Conservation (phyloP, 2,113 vertebrate genomes). For the Syngnathus scovelli region DNA sequence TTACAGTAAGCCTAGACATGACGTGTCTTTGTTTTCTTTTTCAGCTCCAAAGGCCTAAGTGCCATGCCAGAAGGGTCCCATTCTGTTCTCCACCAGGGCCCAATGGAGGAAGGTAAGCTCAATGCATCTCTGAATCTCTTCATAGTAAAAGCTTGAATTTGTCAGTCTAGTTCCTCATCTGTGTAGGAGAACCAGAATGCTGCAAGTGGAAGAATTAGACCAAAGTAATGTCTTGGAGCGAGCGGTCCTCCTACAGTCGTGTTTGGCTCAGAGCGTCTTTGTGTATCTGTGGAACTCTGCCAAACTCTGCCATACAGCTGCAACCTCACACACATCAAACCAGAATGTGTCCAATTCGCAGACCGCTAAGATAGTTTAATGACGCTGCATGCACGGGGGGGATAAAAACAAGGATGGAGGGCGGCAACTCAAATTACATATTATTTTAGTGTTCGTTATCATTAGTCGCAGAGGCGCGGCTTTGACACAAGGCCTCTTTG, state of each 20-base stretch:
- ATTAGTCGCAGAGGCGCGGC: slow-evolving; percentile 30
- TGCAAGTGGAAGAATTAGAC: slow-evolving; percentile 43
- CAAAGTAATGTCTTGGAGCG: slow-evolving; percentile 46
- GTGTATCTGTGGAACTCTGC: slow-evolving; percentile 50
- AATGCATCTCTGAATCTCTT: neutral
- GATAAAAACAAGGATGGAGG: slow-evolving; percentile 3
- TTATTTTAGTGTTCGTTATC: slow-evolving; percentile 63
- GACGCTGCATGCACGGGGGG: slow-evolving; percentile 33
- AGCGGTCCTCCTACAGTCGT: slow-evolving; percentile 51
- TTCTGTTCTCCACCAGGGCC: slow-evolving; percentile 59
- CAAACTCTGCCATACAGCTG: slow-evolving; percentile 38
- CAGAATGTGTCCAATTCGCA: slow-evolving; percentile 40
- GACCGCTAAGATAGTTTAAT: slow-evolving; percentile 39
- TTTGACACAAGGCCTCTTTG: slow-evolving; percentile 61
- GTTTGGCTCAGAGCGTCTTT: slow-evolving; percentile 59
- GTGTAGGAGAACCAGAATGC: slow-evolving; percentile 19
- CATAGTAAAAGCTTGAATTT: slow-evolving; percentile 6
- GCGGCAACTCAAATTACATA: slow-evolving; percentile 45
- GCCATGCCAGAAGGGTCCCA: slow-evolving; percentile 74
- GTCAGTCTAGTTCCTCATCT: slow-evolving; percentile 6
- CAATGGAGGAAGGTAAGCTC: slow-evolving; percentile 76
- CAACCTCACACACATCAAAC: slow-evolving; percentile 45
- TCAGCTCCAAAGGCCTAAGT: slow-evolving; percentile 61
- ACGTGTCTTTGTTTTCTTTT: slow-evolving; percentile 33
- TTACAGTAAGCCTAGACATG: slow-evolving; percentile 2